Evolutionary conservation across 2,888 invertebrate genomes (phyloP), one percentile per base, ranked within the genome.

Genomic region (Acleris emargana): DNA sequence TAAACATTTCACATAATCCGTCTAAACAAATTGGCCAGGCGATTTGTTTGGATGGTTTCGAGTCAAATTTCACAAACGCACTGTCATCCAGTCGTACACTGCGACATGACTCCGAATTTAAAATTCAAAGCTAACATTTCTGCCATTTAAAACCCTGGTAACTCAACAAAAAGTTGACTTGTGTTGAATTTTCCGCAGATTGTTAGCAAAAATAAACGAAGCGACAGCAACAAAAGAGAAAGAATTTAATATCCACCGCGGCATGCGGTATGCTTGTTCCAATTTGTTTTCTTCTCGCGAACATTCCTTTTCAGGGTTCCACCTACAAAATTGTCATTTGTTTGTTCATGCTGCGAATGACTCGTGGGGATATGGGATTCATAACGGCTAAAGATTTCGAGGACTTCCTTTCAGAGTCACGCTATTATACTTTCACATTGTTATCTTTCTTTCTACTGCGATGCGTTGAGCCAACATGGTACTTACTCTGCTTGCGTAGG

Each of bases 231-330:
- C 84, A 82, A 85, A 82, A 84, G 81, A 79, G 83, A 80, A 87
- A 88, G 87, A 89, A 89, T 89, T 89, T 89, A 89, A 89, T 89
- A 89, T 89, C 87, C 85, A 84, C 82, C 78, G 79, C 78, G 83
- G 81, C 78, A 81, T 79, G 84, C 79, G 82, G 83, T 81, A 81
- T 80, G 80, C 81, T 82, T 81, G 84, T 81, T 80, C 81, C 84
- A 84, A 87, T 89, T 89, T 88, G 86, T 89, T 86, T 87, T 84
- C 86, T 85, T 86, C 75, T 74, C 76, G 73, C 76, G 73, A 81
- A 83, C 81, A 86, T 84, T 83, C 76, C 81, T 82, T 83, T 82
- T 83, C 78, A 77, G 75, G 79, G 77, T 76, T 76, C 69, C 77
- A 83, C 81, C 82, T 81, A 79, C 78, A 75, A 75, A 76, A 63